Base-by-base conservation (phyloP, 2,797 vertebrate species). In the Sebastes hopkinsi region DNA sequence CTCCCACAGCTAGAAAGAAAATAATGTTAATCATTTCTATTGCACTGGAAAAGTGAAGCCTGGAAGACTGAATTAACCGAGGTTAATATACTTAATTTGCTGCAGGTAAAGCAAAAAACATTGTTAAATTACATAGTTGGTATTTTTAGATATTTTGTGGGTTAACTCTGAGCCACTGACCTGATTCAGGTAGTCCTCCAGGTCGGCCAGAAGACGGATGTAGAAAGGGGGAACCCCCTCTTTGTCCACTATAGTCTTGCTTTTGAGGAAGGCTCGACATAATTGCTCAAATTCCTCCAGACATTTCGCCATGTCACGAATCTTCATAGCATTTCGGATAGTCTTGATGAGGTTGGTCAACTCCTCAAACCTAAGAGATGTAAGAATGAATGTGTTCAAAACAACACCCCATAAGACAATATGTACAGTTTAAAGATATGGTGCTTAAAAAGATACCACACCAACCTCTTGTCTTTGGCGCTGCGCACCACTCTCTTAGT, bases 251-350 rank as follows among this genome's bases (percentile, higher is more conserved):
- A 98, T 98, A 59, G 95, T 97, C 88, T 97, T 97, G 88, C 97
- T 97, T 92, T 99, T 99, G 68, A 96, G 90, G 80, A 97, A 99
- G 0, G 97, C 97, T 90, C 97, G 97, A 87, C 97, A 97, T 50
- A 99, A 86, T 91, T 97, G 96, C 89, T 99, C 97, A 91, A 99
- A 99, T 88, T 99, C 97, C 92, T 99, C 97, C 78, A 99, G 87
- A 91, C 97, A 98, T 86, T 97, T 97, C 68, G 97, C 94, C 92
- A 99, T 97, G 92, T 99, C 97, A 2, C 97, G 95, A 81, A 99
- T 98, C 95, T 99, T 98, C 97, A 99, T 99, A 67, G 97, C 97
- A 83, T 98, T 98, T 27, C 97, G 96, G 82, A 99, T 98, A 2
- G 97, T 98, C 84, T 97, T 97, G 83, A 98, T 98, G 60, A 97